A percentile compares a stretch with the other conserved stretches of the same genome.
These are phyloP conservation scores for Nixonia krombeini DNA, from an alignment of 1,140 invertebrate genomes.

Conservation along the genomic window DNA sequence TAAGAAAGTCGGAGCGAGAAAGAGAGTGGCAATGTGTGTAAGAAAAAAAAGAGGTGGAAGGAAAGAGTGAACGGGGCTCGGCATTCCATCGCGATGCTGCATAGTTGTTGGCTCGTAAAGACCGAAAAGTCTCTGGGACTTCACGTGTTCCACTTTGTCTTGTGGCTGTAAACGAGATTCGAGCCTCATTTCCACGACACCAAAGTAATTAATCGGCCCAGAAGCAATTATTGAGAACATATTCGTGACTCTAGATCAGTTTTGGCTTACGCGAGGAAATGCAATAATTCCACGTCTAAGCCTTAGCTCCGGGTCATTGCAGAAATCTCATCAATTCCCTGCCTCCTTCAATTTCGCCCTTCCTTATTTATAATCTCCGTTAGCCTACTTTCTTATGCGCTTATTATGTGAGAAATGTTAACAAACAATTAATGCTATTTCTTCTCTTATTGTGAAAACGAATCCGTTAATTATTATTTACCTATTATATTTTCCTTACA, in stretches of 20 bases:
- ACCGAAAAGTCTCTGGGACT: background rate
- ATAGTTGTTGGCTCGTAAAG: conserved; percentile 13
- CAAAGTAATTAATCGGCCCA: conserved; percentile 1
- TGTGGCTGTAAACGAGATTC: conserved; percentile 3
- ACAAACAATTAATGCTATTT: no score
- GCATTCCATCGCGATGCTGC: conserved; percentile 33
- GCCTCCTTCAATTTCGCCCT: background rate
- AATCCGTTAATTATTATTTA: no score
- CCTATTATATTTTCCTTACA: no score
- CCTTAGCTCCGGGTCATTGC: conserved; percentile 15
- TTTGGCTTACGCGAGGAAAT: background rate
- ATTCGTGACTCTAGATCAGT: no score
- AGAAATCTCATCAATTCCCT: conserved; percentile 23
- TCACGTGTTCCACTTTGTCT: conserved; percentile 2
- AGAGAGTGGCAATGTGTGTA: conserved; percentile 20
- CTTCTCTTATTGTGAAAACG: no score
- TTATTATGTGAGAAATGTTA: no score
- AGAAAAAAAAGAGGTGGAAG: conserved; percentile 1
- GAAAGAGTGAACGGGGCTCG: conserved; percentile 39
- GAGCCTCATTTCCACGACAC: conserved; percentile 8
- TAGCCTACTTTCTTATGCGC: no score
- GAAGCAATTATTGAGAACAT: no score
- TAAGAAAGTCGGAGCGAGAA: conserved; percentile 24
- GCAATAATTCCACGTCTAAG: background rate
- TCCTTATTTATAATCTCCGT: background rate